Percentiles rank a stretch among this genome's conserved stretches.
Conservation (phyloP, 2,113 vertebrate species). For the Tragelaphus buxtoni region DNA sequence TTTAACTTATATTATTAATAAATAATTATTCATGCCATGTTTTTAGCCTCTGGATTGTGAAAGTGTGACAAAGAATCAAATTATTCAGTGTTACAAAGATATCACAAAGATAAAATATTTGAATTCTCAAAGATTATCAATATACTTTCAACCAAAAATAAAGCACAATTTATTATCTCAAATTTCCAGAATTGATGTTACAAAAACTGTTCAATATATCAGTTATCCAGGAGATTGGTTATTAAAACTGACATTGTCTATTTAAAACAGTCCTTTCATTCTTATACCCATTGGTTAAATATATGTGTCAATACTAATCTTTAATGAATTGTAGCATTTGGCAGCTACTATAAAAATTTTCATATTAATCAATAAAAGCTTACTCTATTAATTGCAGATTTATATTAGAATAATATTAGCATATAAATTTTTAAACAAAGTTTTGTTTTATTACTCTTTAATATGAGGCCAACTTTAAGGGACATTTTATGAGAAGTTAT, state of each 20-base stretch:
- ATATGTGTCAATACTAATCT: not conserved
- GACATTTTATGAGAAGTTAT: not conserved
- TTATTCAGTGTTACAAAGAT: not conserved
- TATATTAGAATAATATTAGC: too few relatives aligned
- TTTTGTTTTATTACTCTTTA: too few relatives aligned
- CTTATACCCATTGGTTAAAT: not conserved
- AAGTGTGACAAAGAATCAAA: not conserved
- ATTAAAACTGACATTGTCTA: not conserved
- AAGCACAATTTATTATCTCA: not conserved
- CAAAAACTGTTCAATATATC: slow-evolving; percentile 4
- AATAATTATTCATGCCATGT: not conserved
- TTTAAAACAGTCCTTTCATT: not conserved
- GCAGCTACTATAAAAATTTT: not conserved
- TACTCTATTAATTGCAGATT: too few relatives aligned
- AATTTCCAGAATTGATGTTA: not conserved
- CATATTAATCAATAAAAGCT: too few relatives aligned
- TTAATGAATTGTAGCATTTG: not conserved
- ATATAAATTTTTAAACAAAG: too few relatives aligned
- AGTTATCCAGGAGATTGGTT: not conserved
- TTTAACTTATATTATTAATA: slow-evolving; percentile 34
- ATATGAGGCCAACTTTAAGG: not conserved
- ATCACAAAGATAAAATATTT: not conserved
- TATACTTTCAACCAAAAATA: not conserved
- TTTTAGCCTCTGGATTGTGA: not conserved
- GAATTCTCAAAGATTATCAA: not conserved